These are phyloP conservation scores for Zingel zingel DNA, from an alignment of 2,113 vertebrate genomes.

Conservation along the genomic window DNA sequence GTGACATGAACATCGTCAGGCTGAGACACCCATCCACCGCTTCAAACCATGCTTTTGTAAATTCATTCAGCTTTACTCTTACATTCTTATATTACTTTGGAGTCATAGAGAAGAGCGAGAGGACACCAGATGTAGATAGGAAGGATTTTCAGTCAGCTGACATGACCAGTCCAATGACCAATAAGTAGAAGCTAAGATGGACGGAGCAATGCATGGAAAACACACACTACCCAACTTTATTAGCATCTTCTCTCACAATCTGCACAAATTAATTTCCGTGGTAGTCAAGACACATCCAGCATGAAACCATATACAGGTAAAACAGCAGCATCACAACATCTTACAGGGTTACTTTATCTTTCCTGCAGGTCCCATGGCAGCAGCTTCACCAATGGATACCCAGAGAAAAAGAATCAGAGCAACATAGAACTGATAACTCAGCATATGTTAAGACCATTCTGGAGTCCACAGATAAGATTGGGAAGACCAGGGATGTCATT, in stretches of 20 bases:
- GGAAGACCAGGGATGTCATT: no score
- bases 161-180: background rate
- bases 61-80: constrained; percentile 2
- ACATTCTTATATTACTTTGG: background rate
- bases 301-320: background rate
- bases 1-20: constrained; percentile 54
- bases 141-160: constrained; percentile 3
- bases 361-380: constrained; percentile 31
- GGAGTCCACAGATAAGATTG: constrained; percentile 41
- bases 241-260: constrained; percentile 1
- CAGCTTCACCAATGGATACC: constrained; percentile 9
- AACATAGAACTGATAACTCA: constrained; percentile 21
- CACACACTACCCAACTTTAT: background rate
- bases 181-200: background rate
- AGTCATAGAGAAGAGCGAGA: constrained; percentile 1
- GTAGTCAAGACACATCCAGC: background rate
- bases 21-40: constrained; percentile 45
- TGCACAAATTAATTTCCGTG: background rate
- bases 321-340: background rate
- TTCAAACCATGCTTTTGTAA: constrained; percentile 21
- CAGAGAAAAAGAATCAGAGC: constrained; percentile 28
- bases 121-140: background rate
- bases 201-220: constrained; percentile 6
- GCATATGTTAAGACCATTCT: constrained; percentile 17
- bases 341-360: constrained; percentile 28